Base-by-base conservation (phyloP, 2,113 vertebrate genomes). In the Corythoichthys intestinalis region DNA sequence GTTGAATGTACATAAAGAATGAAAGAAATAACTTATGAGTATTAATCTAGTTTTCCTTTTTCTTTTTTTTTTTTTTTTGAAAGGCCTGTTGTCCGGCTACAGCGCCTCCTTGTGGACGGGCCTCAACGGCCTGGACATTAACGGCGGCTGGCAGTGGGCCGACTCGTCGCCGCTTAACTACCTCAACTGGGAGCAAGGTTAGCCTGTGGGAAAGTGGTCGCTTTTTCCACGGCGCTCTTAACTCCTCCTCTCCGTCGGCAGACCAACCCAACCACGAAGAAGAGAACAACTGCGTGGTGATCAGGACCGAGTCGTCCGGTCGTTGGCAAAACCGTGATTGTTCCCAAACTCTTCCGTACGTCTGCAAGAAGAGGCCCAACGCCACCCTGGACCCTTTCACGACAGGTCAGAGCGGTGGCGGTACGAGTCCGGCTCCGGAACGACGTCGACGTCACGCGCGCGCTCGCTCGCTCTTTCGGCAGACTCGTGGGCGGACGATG, bases 181-280 rank as follows among this genome's bases (percentile, higher is more conserved):
- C 87, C 95, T 99, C 82, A 98, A 98, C 92, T 99, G 97, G 97
- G 96, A 98, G 84, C 89, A 84, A 61, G 96, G 97, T 98, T 85
- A 94, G 92, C 57, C 72, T 69, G 9, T 12, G 54, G 81, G 80
- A 74, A 8, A 8, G 2, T 44, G 2, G 3, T 5, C 41, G 41
- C 41, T 8, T 8, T 44, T 8, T 44, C 41, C 41, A 7, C 3
- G 41, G 41, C 9, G 20, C 41, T 8, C 41, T 8, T 8, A 8
- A 44, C 28, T 10, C 5, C 10, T 46, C 60, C 9, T 62, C 9
- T 28, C 44, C 8, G 53, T 38, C 35, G 13, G 2, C 82, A 99
- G 97, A 98, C 52, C 94, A 98, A 80, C 97, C 97, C 0, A 94
- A 91, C 80, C 94, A 97, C 15, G 93, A 90, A 0, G 94, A 94